phyloP scores from a whole-genome alignment of 2,113 vertebrate genomes.

The Podarcis raffonei region DNA sequence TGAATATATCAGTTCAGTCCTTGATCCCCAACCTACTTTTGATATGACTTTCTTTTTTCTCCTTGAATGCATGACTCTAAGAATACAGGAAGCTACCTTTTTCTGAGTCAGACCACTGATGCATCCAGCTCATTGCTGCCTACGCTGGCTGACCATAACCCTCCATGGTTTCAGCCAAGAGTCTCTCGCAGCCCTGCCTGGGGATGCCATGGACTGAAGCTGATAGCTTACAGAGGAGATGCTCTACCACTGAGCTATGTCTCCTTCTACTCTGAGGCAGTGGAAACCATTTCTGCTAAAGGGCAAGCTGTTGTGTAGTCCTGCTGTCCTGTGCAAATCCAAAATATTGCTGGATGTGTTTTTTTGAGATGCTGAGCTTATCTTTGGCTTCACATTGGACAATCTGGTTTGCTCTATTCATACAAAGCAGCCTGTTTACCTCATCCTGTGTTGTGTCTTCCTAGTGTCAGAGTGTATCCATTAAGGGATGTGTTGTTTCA shows the following conservation, averaged over 20 bases:
- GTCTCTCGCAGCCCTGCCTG: too few species aligned
- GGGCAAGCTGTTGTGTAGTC: not conserved
- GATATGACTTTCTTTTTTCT: not conserved
- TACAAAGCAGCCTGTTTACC: not conserved
- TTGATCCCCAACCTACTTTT: not conserved
- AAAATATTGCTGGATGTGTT: conserved; percentile 1
- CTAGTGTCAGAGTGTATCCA: not conserved
- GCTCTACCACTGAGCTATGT: too few species aligned
- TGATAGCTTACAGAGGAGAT: too few species aligned
- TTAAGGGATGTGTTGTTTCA: not conserved
- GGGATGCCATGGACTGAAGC: too few species aligned
- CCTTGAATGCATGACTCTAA: not conserved
- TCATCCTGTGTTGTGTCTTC: not conserved
- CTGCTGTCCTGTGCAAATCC: not conserved
- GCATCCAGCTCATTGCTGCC: too few species aligned
- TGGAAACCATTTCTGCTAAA: not conserved
- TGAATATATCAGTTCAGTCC: not conserved
- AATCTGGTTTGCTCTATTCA: not conserved
- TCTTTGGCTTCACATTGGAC: not conserved
- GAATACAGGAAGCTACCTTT: too few species aligned
- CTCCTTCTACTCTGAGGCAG: not conserved
- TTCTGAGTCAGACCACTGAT: too few species aligned
- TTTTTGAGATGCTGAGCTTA: not conserved
- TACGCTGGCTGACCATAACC: too few species aligned
- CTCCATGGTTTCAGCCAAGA: too few species aligned